Evolutionary conservation across 2,113 vertebrate species (phyloP), one percentile per base, ranked within the genome.

Genomic region (Mixornis gularis): DNA sequence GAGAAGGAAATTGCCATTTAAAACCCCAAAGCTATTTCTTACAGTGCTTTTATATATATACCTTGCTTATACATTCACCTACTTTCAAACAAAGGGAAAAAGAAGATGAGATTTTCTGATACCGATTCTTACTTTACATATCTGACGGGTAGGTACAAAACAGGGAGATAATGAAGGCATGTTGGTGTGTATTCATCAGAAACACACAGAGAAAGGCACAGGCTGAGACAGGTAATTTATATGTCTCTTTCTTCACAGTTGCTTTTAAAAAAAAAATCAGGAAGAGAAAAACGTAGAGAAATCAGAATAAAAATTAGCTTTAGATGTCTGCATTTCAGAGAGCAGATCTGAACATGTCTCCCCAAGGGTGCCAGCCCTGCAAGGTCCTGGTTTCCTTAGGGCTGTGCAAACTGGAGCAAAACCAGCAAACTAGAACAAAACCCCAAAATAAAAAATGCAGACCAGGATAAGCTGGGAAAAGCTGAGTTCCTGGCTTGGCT

Each of bases 141-240:
- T 72, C 89, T 94, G 91, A 92, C 4, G 0, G 73, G 69, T 69
- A 62, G 73, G 53, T 52, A 85, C 41, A 85, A 85, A 95, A 40
- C 41, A 56, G 49, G 62, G 41, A 0, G 21, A 92, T 94, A 90
- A 88, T 25, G 65, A 95, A 95, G 56, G 69, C 62, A 92, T 58
- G 65, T 89, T 87, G 77, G 89, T 29, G 8, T 64, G 80, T 81
- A 56, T 79, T 94, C 85, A 93, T 81, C 91, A 88, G 88, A 86
- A 94, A 65, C 1, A 7, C 64, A 74, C 34, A 48, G 2, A 3
- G 77, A 93, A 90, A 93, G 70, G 80, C 72, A 52, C 78, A 87
- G 91, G 65, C 51, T 93, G 65, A 92, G 87, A 87, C 87, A 87
- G 48, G 86, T 72, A 72, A 90, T 87, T 95, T 79, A 25, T 82